phyloP scores from a whole-genome alignment of 2,113 vertebrate genomes.

The Sinocyclocheilus anshuiensis region DNA sequence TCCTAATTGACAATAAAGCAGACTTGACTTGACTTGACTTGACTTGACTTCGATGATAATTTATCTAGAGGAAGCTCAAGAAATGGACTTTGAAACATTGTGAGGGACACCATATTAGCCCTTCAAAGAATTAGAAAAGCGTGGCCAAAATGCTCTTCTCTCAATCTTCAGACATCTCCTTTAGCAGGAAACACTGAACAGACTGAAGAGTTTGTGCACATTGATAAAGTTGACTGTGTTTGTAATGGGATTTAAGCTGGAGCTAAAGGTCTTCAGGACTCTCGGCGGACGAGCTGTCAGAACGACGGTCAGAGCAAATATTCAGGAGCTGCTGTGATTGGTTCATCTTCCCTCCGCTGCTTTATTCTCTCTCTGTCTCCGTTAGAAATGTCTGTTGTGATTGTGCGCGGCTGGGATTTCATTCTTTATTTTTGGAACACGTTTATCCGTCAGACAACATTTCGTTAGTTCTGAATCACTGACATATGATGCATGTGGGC shows the following conservation, averaged over 20 bases:
- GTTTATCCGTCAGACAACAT: neutral
- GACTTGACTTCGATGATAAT: no score
- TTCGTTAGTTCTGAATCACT: neutral
- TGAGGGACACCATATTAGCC: no score
- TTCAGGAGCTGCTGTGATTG: slow-evolving; percentile 27
- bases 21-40: no score
- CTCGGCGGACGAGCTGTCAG: slow-evolving; percentile 38
- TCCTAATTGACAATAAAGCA: no score
- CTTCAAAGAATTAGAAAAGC: no score
- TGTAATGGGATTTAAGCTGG: neutral
- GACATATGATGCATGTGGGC: neutral
- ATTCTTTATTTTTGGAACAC: neutral
- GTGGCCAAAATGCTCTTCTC: neutral
- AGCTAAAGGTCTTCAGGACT: neutral
- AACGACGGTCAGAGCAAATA: slow-evolving; percentile 25
- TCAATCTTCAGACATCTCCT: neutral
- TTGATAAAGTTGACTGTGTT: neutral
- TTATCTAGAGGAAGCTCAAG: no score
- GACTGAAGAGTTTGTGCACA: neutral
- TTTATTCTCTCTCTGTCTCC: neutral
- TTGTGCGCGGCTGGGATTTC: neutral
- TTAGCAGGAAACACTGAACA: neutral
- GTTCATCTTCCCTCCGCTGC: neutral
- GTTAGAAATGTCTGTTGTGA: neutral
- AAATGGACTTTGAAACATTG: no score